phyloP scores from a whole-genome alignment of 2,113 vertebrate genomes.

The Sander vitreus region DNA sequence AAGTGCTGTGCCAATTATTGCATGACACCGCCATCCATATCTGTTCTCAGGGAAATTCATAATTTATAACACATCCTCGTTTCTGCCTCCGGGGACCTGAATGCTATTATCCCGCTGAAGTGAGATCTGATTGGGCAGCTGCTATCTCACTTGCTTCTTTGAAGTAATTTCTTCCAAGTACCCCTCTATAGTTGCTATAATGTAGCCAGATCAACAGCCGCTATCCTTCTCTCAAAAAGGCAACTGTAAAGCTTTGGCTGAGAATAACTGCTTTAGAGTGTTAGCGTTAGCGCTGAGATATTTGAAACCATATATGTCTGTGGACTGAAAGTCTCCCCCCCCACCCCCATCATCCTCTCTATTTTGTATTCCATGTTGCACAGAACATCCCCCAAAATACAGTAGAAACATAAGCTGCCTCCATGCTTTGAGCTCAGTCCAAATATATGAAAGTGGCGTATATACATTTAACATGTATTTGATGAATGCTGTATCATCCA shows the following conservation, averaged over 20 bases:
- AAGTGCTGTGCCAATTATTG: slow-evolving; percentile 75
- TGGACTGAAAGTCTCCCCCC: no score
- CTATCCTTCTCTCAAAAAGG: slow-evolving; percentile 19
- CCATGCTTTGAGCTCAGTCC: neutral
- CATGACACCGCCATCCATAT: slow-evolving; percentile 73
- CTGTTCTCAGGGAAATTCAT: slow-evolving; percentile 71
- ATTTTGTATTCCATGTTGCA: neutral
- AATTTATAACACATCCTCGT: slow-evolving; percentile 77
- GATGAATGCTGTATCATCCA: neutral
- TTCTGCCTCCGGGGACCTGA: slow-evolving; percentile 63
- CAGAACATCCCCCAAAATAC: neutral
- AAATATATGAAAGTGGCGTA: neutral
- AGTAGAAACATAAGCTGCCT: neutral
- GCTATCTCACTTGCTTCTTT: slow-evolving; percentile 68
- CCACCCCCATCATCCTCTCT: neutral
- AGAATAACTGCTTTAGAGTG: neutral
- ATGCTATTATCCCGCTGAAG: slow-evolving; percentile 71
- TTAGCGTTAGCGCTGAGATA: neutral
- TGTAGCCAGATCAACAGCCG: slow-evolving; percentile 32
- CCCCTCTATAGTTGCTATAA: slow-evolving; percentile 23
- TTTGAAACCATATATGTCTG: slow-evolving; percentile 11
- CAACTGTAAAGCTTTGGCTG: neutral
- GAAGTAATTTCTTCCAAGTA: slow-evolving; percentile 69
- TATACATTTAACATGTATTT: neutral
- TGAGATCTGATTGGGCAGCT: slow-evolving; percentile 74